Conservation (phyloP, 2,888 invertebrate species). For the Hartigia nigra region DNA sequence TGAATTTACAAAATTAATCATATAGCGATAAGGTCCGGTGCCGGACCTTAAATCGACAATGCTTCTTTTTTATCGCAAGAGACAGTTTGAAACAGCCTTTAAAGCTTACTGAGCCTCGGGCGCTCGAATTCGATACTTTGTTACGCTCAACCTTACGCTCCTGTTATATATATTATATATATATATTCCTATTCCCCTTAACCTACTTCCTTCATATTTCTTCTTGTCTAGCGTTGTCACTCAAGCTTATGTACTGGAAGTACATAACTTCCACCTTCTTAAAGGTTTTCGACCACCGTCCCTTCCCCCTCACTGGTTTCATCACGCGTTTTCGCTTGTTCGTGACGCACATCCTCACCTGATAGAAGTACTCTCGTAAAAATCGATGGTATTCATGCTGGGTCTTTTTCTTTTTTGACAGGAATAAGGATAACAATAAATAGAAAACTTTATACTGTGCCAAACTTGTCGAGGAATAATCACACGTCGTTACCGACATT, state of each 20-base stretch:
- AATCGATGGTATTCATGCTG: not conserved
- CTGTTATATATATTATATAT: not conserved
- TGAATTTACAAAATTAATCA: not conserved
- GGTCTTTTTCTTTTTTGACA: not conserved
- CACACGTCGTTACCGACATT: not conserved
- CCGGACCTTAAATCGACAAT: not conserved
- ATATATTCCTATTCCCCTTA: not conserved
- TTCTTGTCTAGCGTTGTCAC: not conserved
- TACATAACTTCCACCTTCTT: not conserved
- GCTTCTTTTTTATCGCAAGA: slow-evolving; percentile 45
- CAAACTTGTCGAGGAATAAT: not conserved
- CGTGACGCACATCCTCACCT: not conserved
- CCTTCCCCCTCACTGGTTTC: not conserved
- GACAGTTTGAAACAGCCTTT: slow-evolving; percentile 16
- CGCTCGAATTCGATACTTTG: slow-evolving; percentile 19
- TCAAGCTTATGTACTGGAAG: not conserved
- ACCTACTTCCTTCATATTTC: not conserved
- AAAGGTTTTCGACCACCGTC: not conserved
- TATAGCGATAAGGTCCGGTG: not conserved
- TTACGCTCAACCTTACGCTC: slow-evolving; percentile 18
- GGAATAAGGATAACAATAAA: not conserved
- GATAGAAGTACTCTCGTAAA: not conserved
- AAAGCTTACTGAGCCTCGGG: not conserved
- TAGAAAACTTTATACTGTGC: not conserved
- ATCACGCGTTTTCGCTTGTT: not conserved